Conservation (phyloP, 2,797 vertebrate genomes). For the Xenops minutus region DNA sequence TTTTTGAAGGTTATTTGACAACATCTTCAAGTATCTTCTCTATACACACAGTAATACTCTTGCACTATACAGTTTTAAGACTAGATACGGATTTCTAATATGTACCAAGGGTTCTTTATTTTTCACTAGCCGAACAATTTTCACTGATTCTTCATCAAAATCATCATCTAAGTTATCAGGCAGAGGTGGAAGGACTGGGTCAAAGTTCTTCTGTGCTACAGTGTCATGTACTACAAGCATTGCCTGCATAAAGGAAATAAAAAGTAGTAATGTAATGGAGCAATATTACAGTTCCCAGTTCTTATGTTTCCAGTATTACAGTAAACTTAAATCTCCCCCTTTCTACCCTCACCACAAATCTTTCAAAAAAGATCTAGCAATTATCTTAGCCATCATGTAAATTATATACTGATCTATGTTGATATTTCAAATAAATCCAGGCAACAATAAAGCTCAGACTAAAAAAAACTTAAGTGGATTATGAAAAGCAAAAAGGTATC, state of each 20-base stretch:
- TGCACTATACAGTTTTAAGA: background rate
- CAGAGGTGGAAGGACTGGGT: slow-evolving; percentile 89
- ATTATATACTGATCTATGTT: background rate
- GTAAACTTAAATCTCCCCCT: background rate
- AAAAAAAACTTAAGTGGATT: background rate
- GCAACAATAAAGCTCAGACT: background rate
- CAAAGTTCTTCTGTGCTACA: slow-evolving; percentile 94
- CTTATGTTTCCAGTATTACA: background rate
- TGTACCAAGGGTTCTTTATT: slow-evolving; percentile 93
- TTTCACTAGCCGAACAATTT: slow-evolving; percentile 93
- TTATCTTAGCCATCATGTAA: background rate
- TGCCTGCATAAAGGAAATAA: slow-evolving; percentile 75
- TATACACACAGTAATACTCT: background rate
- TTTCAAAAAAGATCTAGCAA: background rate
- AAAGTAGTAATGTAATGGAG: background rate
- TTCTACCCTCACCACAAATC: background rate
- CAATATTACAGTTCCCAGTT: background rate
- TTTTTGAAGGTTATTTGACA: background rate
- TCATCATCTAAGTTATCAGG: slow-evolving; percentile 87
- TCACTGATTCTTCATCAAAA: slow-evolving; percentile 92
- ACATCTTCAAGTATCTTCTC: background rate
- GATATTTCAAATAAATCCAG: background rate
- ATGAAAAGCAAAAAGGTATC: background rate
- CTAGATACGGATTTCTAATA: background rate
- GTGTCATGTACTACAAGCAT: slow-evolving; percentile 92